Percentiles rank a stretch among this genome's conserved stretches.
Conservation (phyloP, 2,888 invertebrate species). For the Slavum lentiscoides region DNA sequence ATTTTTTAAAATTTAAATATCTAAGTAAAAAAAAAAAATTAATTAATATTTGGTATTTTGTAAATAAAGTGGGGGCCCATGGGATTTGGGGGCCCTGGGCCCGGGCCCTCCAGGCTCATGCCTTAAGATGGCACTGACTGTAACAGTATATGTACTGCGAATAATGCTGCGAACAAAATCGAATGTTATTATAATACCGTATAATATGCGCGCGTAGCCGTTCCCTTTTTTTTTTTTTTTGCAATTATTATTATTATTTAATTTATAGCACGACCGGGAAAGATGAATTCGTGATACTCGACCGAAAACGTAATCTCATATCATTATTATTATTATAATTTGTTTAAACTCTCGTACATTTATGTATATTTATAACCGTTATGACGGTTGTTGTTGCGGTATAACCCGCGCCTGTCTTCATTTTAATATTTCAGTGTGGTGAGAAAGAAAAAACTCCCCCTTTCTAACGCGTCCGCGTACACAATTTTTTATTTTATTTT, state of each 20-base stretch:
- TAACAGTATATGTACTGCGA: not conserved
- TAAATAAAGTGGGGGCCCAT: too few relatives aligned
- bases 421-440: not conserved
- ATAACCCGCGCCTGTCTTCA: not conserved
- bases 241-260: not conserved
- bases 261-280: conserved; percentile 18
- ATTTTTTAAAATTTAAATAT: too few relatives aligned
- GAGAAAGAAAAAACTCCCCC: not conserved
- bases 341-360: not conserved
- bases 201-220: not conserved
- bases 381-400: conserved; percentile 8
- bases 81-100: too few relatives aligned
- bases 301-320: conserved; percentile 31
- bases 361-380: conserved; percentile 3
- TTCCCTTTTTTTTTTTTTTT: not conserved
- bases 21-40: too few relatives aligned
- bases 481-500: not conserved
- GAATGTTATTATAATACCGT: conserved; percentile 9
- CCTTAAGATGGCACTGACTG: too few relatives aligned
- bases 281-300: conserved; percentile 38
- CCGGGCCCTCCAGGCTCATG: too few relatives aligned
- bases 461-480: conserved; percentile 12
- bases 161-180: conserved; percentile 1
- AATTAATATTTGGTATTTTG: too few relatives aligned
- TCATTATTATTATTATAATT: conserved; percentile 1